Evolutionary conservation across 1,140 invertebrate species (phyloP).

Genomic region (Thaumatotibia leucotreta): DNA sequence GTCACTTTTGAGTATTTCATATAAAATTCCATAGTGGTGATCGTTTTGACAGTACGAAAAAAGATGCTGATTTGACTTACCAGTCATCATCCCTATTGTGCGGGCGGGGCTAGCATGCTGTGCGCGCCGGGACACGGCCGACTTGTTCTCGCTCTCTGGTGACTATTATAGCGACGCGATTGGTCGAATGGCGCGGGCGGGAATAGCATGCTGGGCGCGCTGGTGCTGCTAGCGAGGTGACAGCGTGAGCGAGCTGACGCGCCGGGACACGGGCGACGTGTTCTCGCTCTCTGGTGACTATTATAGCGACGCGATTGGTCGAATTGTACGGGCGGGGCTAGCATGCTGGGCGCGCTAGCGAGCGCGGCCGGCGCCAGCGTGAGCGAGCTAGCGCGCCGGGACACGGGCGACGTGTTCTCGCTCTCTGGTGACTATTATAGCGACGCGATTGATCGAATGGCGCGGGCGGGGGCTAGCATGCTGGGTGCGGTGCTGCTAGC

Average conservation of each 20-base stretch:
- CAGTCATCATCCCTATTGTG: no score
- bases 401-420: constrained; percentile 52
- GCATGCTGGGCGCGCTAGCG: constrained; percentile 42
- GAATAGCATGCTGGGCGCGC: constrained; percentile 19
- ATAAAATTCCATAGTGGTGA: no score
- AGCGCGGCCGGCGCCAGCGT: constrained; percentile 42
- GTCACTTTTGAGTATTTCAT: no score
- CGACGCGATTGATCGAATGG: constrained; percentile 20
- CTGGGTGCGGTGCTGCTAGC: constrained; percentile 33
- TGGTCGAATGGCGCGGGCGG: not conserved
- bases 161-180: no score
- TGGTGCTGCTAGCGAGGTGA: constrained; percentile 43
- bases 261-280: constrained; percentile 52
- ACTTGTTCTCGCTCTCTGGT: constrained; percentile 52
- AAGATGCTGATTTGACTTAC: no score
- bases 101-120: no score
- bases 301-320: constrained; percentile 15
- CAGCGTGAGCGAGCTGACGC: constrained; percentile 48
- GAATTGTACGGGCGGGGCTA: constrained; percentile 41
- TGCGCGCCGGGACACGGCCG: constrained; percentile 46
- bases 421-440: constrained; percentile 16
- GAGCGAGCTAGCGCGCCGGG: constrained; percentile 40
- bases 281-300: constrained; percentile 35
- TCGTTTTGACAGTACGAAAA: no score
- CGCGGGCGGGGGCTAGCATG: constrained; percentile 53